Percentiles rank a stretch among this genome's conserved stretches.
phyloP scores from a whole-genome alignment of 92 coral and sea anemone species.

The Diadumene lineata region DNA sequence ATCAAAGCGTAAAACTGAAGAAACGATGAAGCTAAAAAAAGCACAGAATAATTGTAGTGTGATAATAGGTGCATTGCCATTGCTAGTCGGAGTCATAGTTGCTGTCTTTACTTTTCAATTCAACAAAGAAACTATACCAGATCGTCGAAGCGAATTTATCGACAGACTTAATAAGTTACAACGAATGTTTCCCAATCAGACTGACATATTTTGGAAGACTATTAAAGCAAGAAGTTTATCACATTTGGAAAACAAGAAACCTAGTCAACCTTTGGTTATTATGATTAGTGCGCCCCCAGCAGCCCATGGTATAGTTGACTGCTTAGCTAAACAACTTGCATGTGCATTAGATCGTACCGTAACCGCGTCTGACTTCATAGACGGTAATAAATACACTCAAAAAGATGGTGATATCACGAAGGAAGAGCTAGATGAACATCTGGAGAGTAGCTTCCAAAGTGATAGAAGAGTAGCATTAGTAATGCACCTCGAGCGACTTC shows the following conservation, averaged over 20 bases:
- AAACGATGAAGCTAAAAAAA: too few species aligned
- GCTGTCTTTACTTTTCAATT: not conserved
- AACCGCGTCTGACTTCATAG: constrained; percentile 14
- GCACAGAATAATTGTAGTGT: too few species aligned
- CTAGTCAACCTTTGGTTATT: constrained; percentile 80
- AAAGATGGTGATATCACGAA: constrained; percentile 48
- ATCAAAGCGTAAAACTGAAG: too few species aligned
- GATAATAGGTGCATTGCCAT: too few species aligned
- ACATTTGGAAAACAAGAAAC: constrained; percentile 53
- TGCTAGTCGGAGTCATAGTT: too few species aligned
- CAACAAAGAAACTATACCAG: constrained; percentile 3
- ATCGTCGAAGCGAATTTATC: constrained; percentile 41
- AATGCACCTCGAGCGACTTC: constrained; percentile 62
- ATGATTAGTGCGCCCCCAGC: constrained; percentile 73
- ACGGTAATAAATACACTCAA: constrained; percentile 33
- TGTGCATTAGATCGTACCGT: constrained; percentile 25
- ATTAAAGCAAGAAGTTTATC: constrained; percentile 64
- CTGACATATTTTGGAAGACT: constrained; percentile 64
- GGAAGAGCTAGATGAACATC: constrained; percentile 43
- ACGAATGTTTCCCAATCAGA: constrained; percentile 63
- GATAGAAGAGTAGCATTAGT: constrained; percentile 58
- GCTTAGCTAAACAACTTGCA: constrained; percentile 75
- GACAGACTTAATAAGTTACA: constrained; percentile 47
- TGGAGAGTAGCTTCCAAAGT: constrained; percentile 30
- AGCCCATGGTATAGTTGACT: constrained; percentile 60